Conservation (phyloP, 2,113 vertebrate genomes). For the Drymodes brunneopygia region DNA sequence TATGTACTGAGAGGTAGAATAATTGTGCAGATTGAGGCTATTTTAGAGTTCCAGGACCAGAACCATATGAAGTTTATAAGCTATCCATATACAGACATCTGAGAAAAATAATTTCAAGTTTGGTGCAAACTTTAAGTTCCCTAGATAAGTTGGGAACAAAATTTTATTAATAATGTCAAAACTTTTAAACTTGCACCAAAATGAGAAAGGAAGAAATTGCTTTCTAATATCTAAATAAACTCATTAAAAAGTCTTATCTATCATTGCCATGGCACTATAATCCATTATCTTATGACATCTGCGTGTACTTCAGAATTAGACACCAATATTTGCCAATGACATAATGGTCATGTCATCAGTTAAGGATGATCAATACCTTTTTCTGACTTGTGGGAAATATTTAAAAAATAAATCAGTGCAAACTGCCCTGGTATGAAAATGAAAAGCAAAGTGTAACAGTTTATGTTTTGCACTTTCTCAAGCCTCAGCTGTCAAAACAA, state of each 20-base stretch:
- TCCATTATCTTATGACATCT: not conserved
- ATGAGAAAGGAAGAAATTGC: not conserved
- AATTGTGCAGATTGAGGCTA: not conserved
- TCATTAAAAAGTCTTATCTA: not conserved
- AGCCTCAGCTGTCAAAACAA: not conserved
- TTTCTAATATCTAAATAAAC: not conserved
- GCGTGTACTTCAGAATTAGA: not conserved
- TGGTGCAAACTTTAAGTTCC: not conserved
- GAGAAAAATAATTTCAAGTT: not conserved
- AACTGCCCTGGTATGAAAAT: not conserved
- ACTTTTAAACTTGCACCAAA: not conserved
- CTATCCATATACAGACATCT: not conserved
- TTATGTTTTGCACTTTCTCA: not conserved
- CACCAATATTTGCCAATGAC: not conserved
- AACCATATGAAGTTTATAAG: not conserved
- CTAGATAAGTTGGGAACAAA: not conserved
- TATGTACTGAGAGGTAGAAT: not conserved
- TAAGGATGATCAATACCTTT: constrained; percentile 19
- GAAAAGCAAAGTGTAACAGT: not conserved
- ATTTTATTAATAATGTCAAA: not conserved
- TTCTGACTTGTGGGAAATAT: not conserved
- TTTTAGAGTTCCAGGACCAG: not conserved
- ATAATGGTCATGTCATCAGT: not conserved
- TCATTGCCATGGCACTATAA: not conserved
- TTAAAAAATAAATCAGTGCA: not conserved